These are phyloP conservation scores for Meiosimyza decipiens DNA, from an alignment of 2,888 invertebrate species.

Conservation along the genomic window DNA sequence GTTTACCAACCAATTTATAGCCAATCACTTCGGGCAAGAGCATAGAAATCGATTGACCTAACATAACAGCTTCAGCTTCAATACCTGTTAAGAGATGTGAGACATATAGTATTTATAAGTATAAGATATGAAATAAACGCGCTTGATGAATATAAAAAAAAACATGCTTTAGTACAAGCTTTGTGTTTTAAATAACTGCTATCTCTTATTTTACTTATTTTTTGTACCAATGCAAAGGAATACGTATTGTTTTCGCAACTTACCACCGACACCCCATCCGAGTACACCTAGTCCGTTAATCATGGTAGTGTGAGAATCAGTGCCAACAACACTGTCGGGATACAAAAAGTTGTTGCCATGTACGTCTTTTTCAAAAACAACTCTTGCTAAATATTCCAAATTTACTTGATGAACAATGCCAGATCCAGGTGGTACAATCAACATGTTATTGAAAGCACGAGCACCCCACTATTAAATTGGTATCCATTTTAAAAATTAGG, in stretches of 20 bases:
- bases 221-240: not conserved
- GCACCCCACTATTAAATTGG: slow-evolving; percentile 86
- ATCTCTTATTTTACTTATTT: not conserved
- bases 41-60: slow-evolving; percentile 98
- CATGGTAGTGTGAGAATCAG: slow-evolving; percentile 99
- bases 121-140: not conserved
- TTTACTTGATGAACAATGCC: slow-evolving; percentile 99
- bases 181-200: no score
- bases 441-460: slow-evolving; percentile 92
- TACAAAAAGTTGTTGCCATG: slow-evolving; percentile 71
- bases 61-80: slow-evolving; percentile 99
- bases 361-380: slow-evolving; percentile 80
- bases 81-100: slow-evolving; percentile 73
- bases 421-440: slow-evolving; percentile 97
- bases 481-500: not conserved
- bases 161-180: no score
- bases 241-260: slow-evolving; percentile 8
- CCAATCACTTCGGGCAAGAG: slow-evolving; percentile 95
- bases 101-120: not conserved
- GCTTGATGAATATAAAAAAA: not conserved
- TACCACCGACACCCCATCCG: slow-evolving; percentile 95
- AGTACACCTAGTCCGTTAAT: slow-evolving; percentile 96
- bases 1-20: slow-evolving; percentile 84
- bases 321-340: slow-evolving; percentile 95
- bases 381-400: slow-evolving; percentile 90